Evolutionary conservation across 2,113 vertebrate genomes (phyloP).

Genomic region (Raja brachyura): DNA sequence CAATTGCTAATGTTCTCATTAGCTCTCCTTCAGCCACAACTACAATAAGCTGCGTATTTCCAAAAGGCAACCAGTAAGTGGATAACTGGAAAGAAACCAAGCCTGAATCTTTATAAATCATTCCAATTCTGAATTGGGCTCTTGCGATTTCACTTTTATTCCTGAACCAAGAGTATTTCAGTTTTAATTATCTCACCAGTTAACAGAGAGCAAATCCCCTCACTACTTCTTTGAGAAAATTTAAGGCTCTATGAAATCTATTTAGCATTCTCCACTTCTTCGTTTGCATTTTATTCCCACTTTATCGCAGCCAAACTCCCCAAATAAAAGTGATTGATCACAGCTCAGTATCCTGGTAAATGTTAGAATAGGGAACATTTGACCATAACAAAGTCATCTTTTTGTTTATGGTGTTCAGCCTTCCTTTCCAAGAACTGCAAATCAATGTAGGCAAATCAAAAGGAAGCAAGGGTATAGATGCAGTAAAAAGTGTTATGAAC

Average conservation of each 20-base stretch:
- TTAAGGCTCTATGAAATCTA: not conserved
- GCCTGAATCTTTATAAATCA: not conserved
- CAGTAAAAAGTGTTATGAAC: not conserved
- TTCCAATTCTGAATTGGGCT: not conserved
- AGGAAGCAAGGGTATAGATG: not conserved
- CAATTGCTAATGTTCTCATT: not conserved
- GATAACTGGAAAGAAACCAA: not conserved
- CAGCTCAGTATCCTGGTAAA: not conserved
- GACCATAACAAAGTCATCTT: not conserved
- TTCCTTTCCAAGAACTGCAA: not conserved
- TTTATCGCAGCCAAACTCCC: not conserved
- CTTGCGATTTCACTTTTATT: not conserved
- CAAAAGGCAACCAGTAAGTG: not conserved
- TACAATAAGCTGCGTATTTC: not conserved
- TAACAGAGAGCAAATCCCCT: not conserved
- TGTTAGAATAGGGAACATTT: not conserved
- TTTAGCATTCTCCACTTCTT: not conserved
- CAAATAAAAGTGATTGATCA: slow-evolving; percentile 22
- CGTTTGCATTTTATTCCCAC: not conserved
- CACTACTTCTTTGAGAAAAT: not conserved
- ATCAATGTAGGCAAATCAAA: not conserved
- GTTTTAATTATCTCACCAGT: not conserved
- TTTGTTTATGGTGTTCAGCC: no score
- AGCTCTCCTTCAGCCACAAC: not conserved
- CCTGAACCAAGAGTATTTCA: not conserved